These are phyloP conservation scores for Mesembrinibis cayennensis DNA, from an alignment of 2,113 vertebrate species.

Conservation along the genomic window DNA sequence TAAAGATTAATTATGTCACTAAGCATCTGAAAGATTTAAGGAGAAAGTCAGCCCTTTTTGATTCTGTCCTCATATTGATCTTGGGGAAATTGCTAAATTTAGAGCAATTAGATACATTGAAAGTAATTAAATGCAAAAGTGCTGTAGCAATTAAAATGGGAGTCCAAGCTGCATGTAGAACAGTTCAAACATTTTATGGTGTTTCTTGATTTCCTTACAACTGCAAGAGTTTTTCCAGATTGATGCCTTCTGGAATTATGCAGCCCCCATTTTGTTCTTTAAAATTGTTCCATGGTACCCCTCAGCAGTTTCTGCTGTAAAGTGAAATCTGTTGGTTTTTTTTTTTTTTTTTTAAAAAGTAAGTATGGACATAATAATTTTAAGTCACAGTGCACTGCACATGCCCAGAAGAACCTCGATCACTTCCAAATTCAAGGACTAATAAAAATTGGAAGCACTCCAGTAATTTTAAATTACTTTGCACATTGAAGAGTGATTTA, in stretches of 20 bases:
- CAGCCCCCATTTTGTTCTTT: background rate
- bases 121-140: slow-evolving; percentile 57
- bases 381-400: slow-evolving; percentile 72
- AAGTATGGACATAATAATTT: slow-evolving; percentile 55
- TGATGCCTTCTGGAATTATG: background rate
- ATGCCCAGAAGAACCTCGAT: slow-evolving; percentile 74
- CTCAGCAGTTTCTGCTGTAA: slow-evolving; percentile 22
- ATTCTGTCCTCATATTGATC: slow-evolving; percentile 59
- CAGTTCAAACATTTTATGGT: background rate
- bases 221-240: background rate
- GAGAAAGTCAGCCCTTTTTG: slow-evolving; percentile 46
- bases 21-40: slow-evolving; percentile 31
- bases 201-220: background rate
- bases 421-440: slow-evolving; percentile 81
- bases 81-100: slow-evolving; percentile 51
- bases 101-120: slow-evolving; percentile 52
- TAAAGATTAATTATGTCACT: slow-evolving; percentile 9
- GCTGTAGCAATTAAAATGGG: slow-evolving; percentile 36
- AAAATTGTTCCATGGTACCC: background rate
- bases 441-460: slow-evolving; percentile 84
- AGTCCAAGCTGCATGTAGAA: slow-evolving; percentile 2
- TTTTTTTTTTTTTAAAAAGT: background rate
- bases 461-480: slow-evolving; percentile 84
- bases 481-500: slow-evolving; percentile 81
- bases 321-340: slow-evolving; percentile 1